phyloP scores from a whole-genome alignment of 2,113 vertebrate species.

The Callorhinus ursinus region DNA sequence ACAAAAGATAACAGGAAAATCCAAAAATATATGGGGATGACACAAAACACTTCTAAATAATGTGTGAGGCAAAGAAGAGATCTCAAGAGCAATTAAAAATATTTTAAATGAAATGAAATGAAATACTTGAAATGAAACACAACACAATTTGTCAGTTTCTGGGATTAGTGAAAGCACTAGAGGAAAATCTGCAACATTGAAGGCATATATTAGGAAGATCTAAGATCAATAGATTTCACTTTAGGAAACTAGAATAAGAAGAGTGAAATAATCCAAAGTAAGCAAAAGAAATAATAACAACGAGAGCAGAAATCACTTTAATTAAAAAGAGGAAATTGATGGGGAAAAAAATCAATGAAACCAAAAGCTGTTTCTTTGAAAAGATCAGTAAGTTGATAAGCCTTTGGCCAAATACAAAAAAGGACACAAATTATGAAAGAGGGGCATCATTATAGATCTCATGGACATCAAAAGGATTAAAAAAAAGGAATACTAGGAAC shows the following conservation, averaged over 20 bases:
- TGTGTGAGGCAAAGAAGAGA: neutral
- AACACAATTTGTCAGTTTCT: neutral
- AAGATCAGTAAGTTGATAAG: neutral
- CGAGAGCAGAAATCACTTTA: neutral
- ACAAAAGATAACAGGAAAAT: neutral
- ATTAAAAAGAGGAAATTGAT: neutral
- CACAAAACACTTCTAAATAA: neutral
- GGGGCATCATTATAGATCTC: neutral
- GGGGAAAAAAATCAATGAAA: neutral
- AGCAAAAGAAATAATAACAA: neutral
- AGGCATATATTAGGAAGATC: neutral
- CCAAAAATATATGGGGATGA: neutral
- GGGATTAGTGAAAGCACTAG: neutral
- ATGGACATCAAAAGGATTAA: neutral
- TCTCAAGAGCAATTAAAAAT: neutral
- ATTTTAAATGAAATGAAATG: neutral
- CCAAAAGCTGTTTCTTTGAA: neutral
- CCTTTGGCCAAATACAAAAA: neutral
- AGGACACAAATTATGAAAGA: neutral
- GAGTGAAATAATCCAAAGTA: neutral
- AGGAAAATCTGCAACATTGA: neutral
- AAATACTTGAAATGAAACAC: neutral
- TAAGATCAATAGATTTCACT: neutral
- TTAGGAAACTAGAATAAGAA: neutral
- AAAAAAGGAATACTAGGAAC: neutral